These are phyloP conservation scores for Atta texana DNA, from an alignment of 1,140 invertebrate genomes.

Conservation along the genomic window DNA sequence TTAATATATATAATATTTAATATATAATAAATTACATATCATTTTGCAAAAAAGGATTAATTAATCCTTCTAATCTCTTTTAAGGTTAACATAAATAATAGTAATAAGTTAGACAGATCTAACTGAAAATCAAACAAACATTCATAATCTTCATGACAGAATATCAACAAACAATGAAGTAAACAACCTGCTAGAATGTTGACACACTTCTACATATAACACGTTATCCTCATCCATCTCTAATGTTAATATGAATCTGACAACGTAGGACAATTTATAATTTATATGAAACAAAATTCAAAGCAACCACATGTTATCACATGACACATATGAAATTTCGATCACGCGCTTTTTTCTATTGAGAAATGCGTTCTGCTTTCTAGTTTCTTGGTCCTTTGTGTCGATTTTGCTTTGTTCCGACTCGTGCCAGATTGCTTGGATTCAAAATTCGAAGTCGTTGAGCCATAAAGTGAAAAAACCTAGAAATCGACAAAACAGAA, in stretches of 20 bases:
- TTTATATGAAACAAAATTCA: background rate
- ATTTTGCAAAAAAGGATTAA: background rate
- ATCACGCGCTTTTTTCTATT: background rate
- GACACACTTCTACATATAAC: constrained; percentile 82
- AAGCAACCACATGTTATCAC: background rate
- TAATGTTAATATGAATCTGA: background rate
- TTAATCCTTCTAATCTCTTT: background rate
- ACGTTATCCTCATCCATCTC: constrained; percentile 64
- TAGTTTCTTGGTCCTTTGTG: background rate
- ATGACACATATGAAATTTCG: background rate
- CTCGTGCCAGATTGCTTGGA: background rate
- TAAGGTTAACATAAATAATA: constrained; percentile 10
- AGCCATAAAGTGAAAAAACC: background rate
- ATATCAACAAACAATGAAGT: background rate
- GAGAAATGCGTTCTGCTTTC: background rate
- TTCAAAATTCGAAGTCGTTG: constrained; percentile 48
- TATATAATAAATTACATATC: background rate
- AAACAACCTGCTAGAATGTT: constrained; percentile 75
- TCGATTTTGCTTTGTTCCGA: background rate
- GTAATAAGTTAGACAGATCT: background rate
- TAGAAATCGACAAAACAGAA: background rate
- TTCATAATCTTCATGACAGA: background rate
- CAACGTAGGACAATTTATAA: background rate
- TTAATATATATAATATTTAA: no score
- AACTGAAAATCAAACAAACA: background rate